These are phyloP conservation scores for Pimephales promelas DNA, from an alignment of 2,113 vertebrate genomes.

Conservation along the genomic window DNA sequence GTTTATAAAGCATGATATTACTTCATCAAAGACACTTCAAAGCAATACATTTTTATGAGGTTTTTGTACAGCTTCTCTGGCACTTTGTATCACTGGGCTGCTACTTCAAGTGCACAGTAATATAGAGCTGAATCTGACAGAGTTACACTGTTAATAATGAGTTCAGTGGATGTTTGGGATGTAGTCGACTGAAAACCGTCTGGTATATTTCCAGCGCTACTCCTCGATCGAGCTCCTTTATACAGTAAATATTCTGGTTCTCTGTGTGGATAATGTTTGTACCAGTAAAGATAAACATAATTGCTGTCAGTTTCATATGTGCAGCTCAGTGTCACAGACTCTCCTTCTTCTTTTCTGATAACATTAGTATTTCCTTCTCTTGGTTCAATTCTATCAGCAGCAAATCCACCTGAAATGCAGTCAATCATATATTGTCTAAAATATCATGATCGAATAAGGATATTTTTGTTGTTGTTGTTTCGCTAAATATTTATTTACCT, in stretches of 20 bases:
- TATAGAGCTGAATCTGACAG: slow-evolving; percentile 44
- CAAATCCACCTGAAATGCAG: not conserved
- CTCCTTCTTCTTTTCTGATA: not conserved
- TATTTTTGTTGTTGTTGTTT: not conserved
- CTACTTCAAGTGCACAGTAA: slow-evolving; percentile 14
- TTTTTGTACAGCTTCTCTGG: not conserved
- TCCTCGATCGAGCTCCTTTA: not conserved
- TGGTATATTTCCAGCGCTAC: accelerated
- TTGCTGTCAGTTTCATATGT: not conserved
- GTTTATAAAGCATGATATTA: not conserved
- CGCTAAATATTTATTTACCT: not conserved
- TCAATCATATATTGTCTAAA: not conserved
- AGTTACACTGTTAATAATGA: not conserved
- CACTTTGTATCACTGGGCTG: slow-evolving; percentile 7
- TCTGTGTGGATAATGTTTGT: not conserved
- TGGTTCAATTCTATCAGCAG: not conserved
- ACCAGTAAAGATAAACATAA: not conserved
- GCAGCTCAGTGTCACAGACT: slow-evolving; percentile 5
- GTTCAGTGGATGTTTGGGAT: not conserved
- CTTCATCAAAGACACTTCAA: not conserved
- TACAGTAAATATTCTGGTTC: not conserved
- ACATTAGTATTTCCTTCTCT: not conserved
- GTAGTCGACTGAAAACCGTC: not conserved
- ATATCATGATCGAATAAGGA: not conserved
- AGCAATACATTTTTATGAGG: not conserved